phyloP scores from a whole-genome alignment of 1,140 invertebrate species.

The Polyergus mexicanus region DNA sequence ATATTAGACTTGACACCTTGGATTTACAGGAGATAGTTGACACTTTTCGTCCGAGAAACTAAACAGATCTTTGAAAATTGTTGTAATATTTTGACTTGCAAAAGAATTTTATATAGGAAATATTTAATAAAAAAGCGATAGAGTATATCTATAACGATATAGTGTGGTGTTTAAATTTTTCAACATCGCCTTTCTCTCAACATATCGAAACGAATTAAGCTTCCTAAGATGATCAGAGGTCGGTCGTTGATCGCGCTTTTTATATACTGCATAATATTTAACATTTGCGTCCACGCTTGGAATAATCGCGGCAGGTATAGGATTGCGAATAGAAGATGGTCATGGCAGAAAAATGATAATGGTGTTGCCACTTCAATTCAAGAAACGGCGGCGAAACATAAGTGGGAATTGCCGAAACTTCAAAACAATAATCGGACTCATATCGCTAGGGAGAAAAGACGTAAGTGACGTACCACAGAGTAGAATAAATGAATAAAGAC shows the following conservation, averaged over 20 bases:
- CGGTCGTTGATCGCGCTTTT: slow-evolving; percentile 20
- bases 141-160: not conserved
- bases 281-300: slow-evolving; percentile 47
- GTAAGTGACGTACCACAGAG: slow-evolving; percentile 35
- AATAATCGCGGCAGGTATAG: slow-evolving; percentile 31
- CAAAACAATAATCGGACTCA: slow-evolving; percentile 27
- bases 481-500: slow-evolving; percentile 9
- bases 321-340: slow-evolving; percentile 20
- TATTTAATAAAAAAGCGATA: not conserved
- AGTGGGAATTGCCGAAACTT: slow-evolving; percentile 14
- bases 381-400: not conserved
- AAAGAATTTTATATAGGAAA: not conserved
- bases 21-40: slow-evolving; percentile 28
- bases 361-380: not conserved
- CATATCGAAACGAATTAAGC: not conserved
- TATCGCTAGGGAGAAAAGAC: slow-evolving; percentile 63
- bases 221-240: slow-evolving; percentile 1
- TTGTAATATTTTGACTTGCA: not conserved
- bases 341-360: slow-evolving; percentile 62
- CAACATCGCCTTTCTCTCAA: not conserved
- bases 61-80: not conserved
- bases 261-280: slow-evolving; percentile 2
- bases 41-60: not conserved
- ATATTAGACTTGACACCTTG: slow-evolving; percentile 56
- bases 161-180: not conserved